A percentile compares a stretch with the other conserved stretches of the same genome.
Conservation (phyloP, 2,888 invertebrate genomes). For the Hirtodrosophila alboralis region DNA sequence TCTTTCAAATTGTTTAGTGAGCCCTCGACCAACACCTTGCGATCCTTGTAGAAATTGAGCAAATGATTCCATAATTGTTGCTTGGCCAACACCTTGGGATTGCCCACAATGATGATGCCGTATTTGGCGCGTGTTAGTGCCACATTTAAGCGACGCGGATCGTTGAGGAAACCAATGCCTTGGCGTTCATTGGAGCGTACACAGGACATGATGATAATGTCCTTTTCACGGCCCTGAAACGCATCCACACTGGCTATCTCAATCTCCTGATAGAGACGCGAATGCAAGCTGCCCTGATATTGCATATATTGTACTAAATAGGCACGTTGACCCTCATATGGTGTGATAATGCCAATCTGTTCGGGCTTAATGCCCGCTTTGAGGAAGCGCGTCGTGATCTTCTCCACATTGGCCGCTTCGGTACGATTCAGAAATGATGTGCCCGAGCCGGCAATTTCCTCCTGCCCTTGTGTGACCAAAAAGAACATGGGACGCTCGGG, state of each 20-base stretch:
- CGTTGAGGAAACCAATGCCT: constrained; percentile 98
- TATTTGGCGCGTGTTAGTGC: constrained; percentile 98
- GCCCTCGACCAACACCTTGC: constrained; percentile 96
- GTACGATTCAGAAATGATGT: constrained; percentile 99
- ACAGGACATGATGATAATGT: constrained; percentile 99
- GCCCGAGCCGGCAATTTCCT: constrained; percentile 99
- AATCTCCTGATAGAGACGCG: constrained; percentile 98
- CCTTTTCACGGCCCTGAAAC: constrained; percentile 99
- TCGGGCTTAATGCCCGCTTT: constrained; percentile 98
- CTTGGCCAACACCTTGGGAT: constrained; percentile 99
- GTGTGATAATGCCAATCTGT: constrained; percentile 99
- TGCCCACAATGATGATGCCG: constrained; percentile 99
- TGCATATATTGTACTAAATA: constrained; percentile 99
- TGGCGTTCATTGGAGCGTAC: constrained; percentile 99
- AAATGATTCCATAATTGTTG: constrained; percentile 99
- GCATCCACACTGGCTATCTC: constrained; percentile 99
- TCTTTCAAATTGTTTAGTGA: constrained; percentile 98
- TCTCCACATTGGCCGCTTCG: constrained; percentile 99
- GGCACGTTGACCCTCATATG: constrained; percentile 99
- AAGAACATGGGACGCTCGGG: constrained; percentile 99
- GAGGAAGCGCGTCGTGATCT: constrained; percentile 96
- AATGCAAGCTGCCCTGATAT: constrained; percentile 97
- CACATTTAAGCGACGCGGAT: constrained; percentile 98
- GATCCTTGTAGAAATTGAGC: constrained; percentile 98
- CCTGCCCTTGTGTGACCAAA: constrained; percentile 98